These are phyloP conservation scores for Cyphomyrmex costatus DNA, from an alignment of 1,140 invertebrate species.

Conservation along the genomic window DNA sequence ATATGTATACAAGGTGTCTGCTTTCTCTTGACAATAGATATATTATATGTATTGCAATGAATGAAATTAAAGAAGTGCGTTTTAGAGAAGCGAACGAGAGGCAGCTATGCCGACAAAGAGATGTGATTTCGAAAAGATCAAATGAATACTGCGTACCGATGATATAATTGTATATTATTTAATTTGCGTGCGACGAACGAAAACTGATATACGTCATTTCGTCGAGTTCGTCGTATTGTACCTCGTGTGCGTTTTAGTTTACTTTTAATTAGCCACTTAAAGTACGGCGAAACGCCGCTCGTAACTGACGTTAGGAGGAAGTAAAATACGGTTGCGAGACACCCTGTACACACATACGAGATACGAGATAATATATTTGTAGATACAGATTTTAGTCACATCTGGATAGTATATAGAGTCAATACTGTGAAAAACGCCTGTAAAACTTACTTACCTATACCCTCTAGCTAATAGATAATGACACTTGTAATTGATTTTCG, in stretches of 20 bases:
- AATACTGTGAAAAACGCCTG: conserved; percentile 84
- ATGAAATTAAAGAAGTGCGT: conserved; percentile 24
- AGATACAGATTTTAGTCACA: conserved; percentile 84
- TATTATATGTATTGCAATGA: neutral
- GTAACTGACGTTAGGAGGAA: conserved; percentile 42
- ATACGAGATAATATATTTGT: conserved; percentile 83
- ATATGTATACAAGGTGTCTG: conserved; percentile 61
- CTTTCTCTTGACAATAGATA: conserved; percentile 35
- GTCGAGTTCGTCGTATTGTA: conserved; percentile 29
- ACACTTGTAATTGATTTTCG: conserved; percentile 83
- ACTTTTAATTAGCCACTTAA: conserved; percentile 1
- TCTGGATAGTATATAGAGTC: conserved; percentile 84
- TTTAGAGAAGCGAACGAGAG: conserved; percentile 6
- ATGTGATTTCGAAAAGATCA: neutral
- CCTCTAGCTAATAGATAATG: conserved; percentile 75
- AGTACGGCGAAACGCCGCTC: conserved; percentile 40
- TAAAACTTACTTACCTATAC: conserved; percentile 78
- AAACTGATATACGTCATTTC: neutral
- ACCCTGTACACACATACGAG: conserved; percentile 75
- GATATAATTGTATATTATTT: conserved; percentile 59
- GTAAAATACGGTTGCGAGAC: conserved; percentile 33
- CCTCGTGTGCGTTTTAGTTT: conserved; percentile 3
- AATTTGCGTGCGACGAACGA: conserved; percentile 49
- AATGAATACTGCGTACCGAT: conserved; percentile 41
- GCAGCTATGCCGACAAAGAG: conserved; percentile 14